Conservation (phyloP, 2,888 invertebrate genomes). For the Synergus japonicus region DNA sequence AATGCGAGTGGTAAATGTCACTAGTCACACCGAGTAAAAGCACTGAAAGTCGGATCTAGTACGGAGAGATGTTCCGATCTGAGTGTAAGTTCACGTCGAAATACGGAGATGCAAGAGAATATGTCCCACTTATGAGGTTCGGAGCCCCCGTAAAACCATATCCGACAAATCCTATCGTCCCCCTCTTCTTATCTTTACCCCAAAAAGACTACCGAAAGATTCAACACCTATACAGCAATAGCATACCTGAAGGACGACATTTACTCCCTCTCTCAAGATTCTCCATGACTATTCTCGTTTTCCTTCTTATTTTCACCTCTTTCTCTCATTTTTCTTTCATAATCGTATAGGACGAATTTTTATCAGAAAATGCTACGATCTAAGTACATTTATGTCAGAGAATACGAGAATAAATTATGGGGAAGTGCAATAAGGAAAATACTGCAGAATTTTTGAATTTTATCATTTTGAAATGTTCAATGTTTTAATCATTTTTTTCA, state of each 20-base stretch:
- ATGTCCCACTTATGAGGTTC: constrained; percentile 74
- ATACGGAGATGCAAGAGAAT: constrained; percentile 73
- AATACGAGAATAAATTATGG: background rate
- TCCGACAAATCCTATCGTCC: constrained; percentile 54
- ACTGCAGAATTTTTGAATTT: background rate
- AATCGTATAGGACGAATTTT: background rate
- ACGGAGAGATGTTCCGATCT: constrained; percentile 63
- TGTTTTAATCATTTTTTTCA: no score
- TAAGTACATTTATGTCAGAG: background rate
- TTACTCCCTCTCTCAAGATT: constrained; percentile 17
- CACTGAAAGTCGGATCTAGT: constrained; percentile 48
- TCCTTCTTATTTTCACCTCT: background rate
- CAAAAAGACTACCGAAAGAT: constrained; percentile 3
- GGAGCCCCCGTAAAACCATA: constrained; percentile 65
- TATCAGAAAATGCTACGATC: background rate
- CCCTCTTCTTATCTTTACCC: constrained; percentile 10
- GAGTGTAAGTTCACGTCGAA: constrained; percentile 72
- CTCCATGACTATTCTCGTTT: constrained; percentile 9
- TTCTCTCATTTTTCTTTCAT: background rate
- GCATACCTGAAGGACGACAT: background rate
- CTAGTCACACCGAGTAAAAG: constrained; percentile 53
- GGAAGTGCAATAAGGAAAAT: background rate
- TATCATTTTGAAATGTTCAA: no score
- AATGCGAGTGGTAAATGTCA: constrained; percentile 36
- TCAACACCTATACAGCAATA: background rate